These are phyloP conservation scores for Halcyon malimbica DNA, from an alignment of 2,113 vertebrate species.

Conservation along the genomic window DNA sequence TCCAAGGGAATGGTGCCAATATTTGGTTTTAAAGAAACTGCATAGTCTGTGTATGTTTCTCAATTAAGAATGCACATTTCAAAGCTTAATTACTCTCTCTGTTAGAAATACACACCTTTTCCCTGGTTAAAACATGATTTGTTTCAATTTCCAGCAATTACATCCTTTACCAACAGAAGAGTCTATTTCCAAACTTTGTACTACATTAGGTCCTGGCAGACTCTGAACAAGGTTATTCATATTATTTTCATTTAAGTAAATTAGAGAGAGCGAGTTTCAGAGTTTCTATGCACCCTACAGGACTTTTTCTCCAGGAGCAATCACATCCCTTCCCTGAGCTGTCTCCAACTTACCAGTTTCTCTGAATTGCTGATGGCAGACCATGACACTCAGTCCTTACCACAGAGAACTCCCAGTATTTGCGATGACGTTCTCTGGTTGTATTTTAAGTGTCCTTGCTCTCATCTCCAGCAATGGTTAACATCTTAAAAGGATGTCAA, in stretches of 20 bases:
- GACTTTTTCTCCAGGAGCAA: not conserved
- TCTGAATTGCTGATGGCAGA: not conserved
- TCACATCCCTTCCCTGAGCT: not conserved
- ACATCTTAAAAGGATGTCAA: not conserved
- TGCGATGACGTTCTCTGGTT: not conserved
- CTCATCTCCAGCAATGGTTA: not conserved
- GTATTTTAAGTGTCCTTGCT: not conserved
- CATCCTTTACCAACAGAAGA: not conserved
- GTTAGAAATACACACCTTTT: not conserved
- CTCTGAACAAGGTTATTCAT: not conserved
- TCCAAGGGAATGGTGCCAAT: not conserved
- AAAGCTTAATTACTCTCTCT: not conserved
- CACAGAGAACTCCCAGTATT: not conserved
- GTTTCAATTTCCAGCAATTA: not conserved
- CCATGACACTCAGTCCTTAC: not conserved
- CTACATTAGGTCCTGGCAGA: not conserved
- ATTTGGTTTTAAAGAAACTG: not conserved
- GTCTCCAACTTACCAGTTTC: not conserved
- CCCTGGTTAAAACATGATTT: not conserved
- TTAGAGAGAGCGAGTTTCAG: not conserved
- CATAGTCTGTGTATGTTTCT: not conserved
- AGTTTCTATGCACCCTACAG: not conserved
- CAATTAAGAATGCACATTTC: not conserved
- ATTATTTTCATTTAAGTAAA: not conserved
- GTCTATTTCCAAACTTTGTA: not conserved